These are phyloP conservation scores for Myioborus melanocephalus DNA, from an alignment of 2,797 vertebrate species.

Conservation along the genomic window DNA sequence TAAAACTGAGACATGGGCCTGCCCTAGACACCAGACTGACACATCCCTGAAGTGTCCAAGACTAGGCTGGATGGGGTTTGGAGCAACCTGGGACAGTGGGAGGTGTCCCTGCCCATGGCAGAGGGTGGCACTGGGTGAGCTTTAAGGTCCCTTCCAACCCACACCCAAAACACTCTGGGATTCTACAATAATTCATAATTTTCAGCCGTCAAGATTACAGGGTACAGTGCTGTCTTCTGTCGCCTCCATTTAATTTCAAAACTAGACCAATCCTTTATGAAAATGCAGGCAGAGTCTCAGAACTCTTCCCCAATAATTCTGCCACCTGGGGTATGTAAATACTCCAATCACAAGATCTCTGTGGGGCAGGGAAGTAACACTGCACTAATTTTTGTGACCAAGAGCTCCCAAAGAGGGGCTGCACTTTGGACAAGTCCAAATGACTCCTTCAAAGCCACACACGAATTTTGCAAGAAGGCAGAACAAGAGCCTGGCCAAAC, in stretches of 20 bases:
- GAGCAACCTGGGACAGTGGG: neutral
- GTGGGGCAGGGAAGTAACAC: neutral
- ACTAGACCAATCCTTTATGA: neutral
- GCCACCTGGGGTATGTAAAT: neutral
- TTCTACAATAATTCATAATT: rapidly evolving
- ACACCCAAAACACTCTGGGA: neutral
- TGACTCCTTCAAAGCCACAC: neutral
- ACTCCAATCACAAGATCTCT: neutral
- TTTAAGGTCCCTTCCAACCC: neutral
- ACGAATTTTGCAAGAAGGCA: neutral
- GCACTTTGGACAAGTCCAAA: neutral
- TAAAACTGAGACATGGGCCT: neutral
- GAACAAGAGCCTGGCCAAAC: neutral
- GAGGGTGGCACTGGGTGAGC: neutral
- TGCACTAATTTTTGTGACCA: neutral
- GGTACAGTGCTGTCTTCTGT: neutral
- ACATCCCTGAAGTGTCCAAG: neutral
- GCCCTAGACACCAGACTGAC: neutral
- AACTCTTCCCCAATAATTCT: neutral
- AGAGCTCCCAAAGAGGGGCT: neutral
- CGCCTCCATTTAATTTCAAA: neutral
- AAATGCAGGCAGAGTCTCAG: neutral
- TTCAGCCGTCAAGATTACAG: neutral
- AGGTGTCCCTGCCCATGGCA: neutral
- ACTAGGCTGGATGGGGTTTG: rapidly evolving